Evolutionary conservation across 2,113 vertebrate genomes (phyloP), one percentile per base, ranked within the genome.

Genomic region (Saguinus imperator): DNA sequence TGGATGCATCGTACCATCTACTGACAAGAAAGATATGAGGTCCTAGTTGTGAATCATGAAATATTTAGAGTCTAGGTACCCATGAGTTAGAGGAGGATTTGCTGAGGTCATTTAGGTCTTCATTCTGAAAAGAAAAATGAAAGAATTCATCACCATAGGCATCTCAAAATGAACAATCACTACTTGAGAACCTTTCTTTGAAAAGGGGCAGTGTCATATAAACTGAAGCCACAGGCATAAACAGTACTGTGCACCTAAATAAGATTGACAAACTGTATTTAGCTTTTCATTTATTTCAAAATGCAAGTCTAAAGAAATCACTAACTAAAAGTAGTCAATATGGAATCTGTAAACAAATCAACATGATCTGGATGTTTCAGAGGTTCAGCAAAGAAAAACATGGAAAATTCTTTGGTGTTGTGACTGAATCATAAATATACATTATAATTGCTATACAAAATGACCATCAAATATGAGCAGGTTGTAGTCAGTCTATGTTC

Each of bases 41-140:
- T 99, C 98, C 98, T 99, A 98, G 98, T 98, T 99, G 99, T 99
- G 98, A 98, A 98, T 98, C 97, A 98, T 98, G 98, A 98, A 98
- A 98, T 96, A 98, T 97, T 97, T 96, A 97, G 98, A 98, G 98
- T 98, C 98, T 98, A 98, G 98, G 98, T 98, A 99, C 98, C 98
- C 99, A 98, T 99, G 98, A 99, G 98, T 98, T 98, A 98, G 97
- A 98, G 98, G 97, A 98, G 97, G 97, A 97, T 98, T 98, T 99
- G 97, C 97, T 99, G 98, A 99, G 99, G 98, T 99, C 98, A 97
- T 98, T 97, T 97, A 99, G 98, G 98, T 99, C 99, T 98, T 99
- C 98, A 97, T 98, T 99, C 99, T 99, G 98, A 29, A 96, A 96
- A 94, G 80, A 48, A 97, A 97, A 83, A 98, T 13, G 96, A 97